Evolutionary conservation across 2,888 invertebrate species (phyloP).

Genomic region (Leptinotarsa rubiginosa): DNA sequence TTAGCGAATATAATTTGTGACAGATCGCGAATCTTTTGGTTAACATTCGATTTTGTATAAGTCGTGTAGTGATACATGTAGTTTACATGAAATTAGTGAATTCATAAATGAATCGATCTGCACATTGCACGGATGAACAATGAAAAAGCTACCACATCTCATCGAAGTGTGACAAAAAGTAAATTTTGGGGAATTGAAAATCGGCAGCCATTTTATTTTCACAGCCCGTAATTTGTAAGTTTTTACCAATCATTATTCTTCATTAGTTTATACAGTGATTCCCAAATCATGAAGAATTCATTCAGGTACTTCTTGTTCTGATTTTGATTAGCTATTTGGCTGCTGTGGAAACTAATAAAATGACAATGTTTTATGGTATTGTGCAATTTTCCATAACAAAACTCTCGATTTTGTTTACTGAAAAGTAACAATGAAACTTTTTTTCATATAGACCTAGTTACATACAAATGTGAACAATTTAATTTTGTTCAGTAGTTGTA

Average conservation of each 20-base stretch:
- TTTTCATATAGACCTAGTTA: too few relatives aligned
- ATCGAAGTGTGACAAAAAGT: slow-evolving; percentile 42
- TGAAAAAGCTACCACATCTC: slow-evolving; percentile 37
- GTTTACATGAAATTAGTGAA: slow-evolving; percentile 14
- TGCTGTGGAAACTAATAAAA: background rate
- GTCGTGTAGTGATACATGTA: slow-evolving; percentile 3
- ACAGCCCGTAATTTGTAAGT: slow-evolving; percentile 54
- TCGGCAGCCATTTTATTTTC: slow-evolving; percentile 51
- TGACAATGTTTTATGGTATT: background rate
- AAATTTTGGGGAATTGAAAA: slow-evolving; percentile 46
- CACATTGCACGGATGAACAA: slow-evolving; percentile 21
- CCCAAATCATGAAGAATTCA: background rate
- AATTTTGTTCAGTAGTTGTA: too few relatives aligned
- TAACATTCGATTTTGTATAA: slow-evolving; percentile 29
- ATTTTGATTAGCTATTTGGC: background rate
- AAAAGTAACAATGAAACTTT: background rate
- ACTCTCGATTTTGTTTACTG: background rate
- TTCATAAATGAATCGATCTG: background rate
- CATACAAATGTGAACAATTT: too few relatives aligned
- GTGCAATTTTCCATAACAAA: slow-evolving; percentile 12
- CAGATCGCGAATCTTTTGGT: slow-evolving; percentile 40
- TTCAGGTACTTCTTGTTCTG: background rate
- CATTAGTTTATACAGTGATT: background rate
- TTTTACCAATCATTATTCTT: slow-evolving; percentile 38
- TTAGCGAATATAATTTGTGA: slow-evolving; percentile 48